Evolutionary conservation across 1,140 invertebrate genomes (phyloP).

Genomic region (Drosophila ohnishii): DNA sequence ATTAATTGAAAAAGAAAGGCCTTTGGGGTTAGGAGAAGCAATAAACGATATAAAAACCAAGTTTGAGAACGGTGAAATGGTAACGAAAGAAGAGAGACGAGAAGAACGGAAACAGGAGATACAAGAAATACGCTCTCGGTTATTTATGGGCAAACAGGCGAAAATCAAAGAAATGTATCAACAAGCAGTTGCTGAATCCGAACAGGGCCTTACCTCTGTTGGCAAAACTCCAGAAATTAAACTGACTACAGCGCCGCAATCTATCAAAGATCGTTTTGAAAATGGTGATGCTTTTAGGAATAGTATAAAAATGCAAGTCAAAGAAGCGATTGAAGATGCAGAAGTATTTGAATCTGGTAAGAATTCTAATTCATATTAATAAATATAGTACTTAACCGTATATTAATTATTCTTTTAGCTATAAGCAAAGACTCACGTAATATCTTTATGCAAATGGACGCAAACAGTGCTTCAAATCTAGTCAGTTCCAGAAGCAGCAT

Average conservation of each 20-base stretch:
- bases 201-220: conserved; percentile 85
- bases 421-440: conserved; percentile 94
- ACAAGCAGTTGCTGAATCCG: conserved; percentile 92
- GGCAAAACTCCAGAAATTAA: conserved; percentile 86
- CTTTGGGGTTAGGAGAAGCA: conserved; percentile 90
- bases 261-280: conserved; percentile 93
- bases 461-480: conserved; percentile 83
- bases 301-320: conserved; percentile 1
- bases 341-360: conserved; percentile 92
- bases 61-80: conserved; percentile 88
- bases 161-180: conserved; percentile 96
- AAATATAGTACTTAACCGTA: background rate
- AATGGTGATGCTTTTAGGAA: conserved; percentile 87
- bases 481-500: background rate
- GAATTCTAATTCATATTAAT: background rate
- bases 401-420: conserved; percentile 83
- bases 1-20: conserved; percentile 86
- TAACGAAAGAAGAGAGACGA: conserved; percentile 87
- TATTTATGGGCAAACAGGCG: conserved; percentile 94
- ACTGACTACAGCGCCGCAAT: conserved; percentile 86
- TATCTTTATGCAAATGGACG: conserved; percentile 93
- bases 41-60: conserved; percentile 92
- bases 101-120: conserved; percentile 95
- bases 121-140: conserved; percentile 90
- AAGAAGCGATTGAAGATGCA: conserved; percentile 85